Evolutionary conservation across 2,797 vertebrate species (phyloP).

Genomic region (Gymnodraco acuticeps): DNA sequence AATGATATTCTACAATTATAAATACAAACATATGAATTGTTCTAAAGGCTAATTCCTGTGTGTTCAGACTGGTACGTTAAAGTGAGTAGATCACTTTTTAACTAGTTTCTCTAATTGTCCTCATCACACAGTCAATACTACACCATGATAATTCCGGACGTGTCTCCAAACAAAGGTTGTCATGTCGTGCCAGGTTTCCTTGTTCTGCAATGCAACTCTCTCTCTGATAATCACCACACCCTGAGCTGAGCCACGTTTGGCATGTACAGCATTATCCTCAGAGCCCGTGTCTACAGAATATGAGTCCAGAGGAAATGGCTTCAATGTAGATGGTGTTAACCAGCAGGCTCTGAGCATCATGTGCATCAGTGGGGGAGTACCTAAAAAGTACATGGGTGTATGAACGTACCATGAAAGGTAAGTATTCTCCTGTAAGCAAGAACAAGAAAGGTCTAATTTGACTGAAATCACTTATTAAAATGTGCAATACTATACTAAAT

Average conservation of each 20-base stretch:
- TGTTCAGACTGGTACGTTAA: background rate
- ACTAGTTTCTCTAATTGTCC: background rate
- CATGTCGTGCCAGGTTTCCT: constrained; percentile 27
- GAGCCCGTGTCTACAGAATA: constrained; percentile 24
- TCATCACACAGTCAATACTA: constrained; percentile 2
- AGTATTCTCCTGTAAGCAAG: background rate
- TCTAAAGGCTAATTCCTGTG: background rate
- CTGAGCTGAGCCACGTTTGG: constrained; percentile 8
- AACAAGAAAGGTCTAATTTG: background rate
- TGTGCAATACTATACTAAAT: too few species aligned
- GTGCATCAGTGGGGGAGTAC: constrained; percentile 3
- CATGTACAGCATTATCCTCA: constrained; percentile 5
- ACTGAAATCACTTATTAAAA: background rate
- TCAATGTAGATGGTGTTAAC: constrained; percentile 9
- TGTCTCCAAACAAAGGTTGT: constrained; percentile 10
- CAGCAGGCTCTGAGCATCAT: constrained; percentile 5
- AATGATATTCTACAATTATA: background rate
- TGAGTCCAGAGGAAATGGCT: background rate
- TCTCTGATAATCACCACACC: constrained; percentile 22
- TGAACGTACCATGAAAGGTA: background rate
- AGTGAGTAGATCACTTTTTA: background rate
- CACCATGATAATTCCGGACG: constrained; percentile 35
- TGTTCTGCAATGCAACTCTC: background rate
- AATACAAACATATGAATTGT: background rate
- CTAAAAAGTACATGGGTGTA: background rate